Evolutionary conservation across 2,113 vertebrate genomes (phyloP), one percentile per base, ranked within the genome.

Genomic region (Maccullochella peelii): DNA sequence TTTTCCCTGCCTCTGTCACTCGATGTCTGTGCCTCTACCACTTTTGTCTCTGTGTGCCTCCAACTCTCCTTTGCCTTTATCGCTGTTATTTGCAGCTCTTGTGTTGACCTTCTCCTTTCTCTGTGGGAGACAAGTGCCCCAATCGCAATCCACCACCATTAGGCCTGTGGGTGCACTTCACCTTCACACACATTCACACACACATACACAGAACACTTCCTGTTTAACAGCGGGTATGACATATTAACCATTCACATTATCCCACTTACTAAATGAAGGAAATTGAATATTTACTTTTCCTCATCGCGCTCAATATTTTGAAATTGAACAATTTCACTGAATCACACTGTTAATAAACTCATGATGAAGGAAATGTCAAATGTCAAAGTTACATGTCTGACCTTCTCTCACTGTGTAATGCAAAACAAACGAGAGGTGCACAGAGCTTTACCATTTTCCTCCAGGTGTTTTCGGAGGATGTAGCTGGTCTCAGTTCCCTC

Each of bases 401-500:
- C 21, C 14, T 49, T 50, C 38, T 27, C 50, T 27, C n/a, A 47
- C 9, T 25, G 58, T 30, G 9, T 23, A 52, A 57, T 1, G 30
- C 42, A 78, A 40, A 63, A 71, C 44, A 50, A 83, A 73, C 3
- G 9, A 49, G 44, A 66, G 11, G 15, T 14, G 16, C 4, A 23
- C 16, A 10, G 16, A 65, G 42, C 6, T 67, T 85, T 97, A 99
- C 98, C 97, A 0, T 97, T 97, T 90, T 98, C 98, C 86, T 98
- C 97, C 88, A 99, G 92, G 91, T 98, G 96, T 83, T 95, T 94
- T 86, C 95, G 87, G 50, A 99, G 96, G 83, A 99, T 97, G 49
- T 93, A 96, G 89, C 96, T 96, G 76, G 95, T 96, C 91, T 99
- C 97, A 0, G 97, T 97, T 52, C 98, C 97, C 88, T 99, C 97